phyloP scores from a whole-genome alignment of 2,888 invertebrate species.

The Drosophila birchii region DNA sequence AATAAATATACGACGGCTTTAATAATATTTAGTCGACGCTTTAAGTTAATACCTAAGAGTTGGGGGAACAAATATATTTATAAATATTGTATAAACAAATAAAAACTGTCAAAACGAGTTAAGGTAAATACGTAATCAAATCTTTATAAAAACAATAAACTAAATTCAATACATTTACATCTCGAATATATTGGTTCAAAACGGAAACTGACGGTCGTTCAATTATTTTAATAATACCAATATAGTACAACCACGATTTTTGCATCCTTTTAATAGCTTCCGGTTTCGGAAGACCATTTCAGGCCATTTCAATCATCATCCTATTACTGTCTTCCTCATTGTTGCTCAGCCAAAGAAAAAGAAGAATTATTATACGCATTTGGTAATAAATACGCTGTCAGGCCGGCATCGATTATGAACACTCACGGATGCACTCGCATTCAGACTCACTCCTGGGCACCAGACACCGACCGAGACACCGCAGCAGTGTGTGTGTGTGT shows the following conservation, averaged over 20 bases:
- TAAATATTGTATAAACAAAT: too few relatives aligned
- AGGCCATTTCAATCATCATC: constrained; percentile 70
- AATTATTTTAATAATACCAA: constrained; percentile 1
- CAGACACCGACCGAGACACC: neutral
- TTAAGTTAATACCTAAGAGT: too few relatives aligned
- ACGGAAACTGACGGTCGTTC: neutral
- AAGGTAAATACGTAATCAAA: too few relatives aligned
- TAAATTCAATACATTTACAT: too few relatives aligned
- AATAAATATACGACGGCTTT: too few relatives aligned
- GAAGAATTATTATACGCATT: constrained; percentile 71
- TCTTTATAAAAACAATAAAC: too few relatives aligned
- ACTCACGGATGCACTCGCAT: constrained; percentile 67
- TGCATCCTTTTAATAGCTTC: constrained; percentile 64
- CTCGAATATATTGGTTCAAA: neutral
- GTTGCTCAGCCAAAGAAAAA: constrained; percentile 35
- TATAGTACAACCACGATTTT: neutral
- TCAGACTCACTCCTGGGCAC: constrained; percentile 37
- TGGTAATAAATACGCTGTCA: constrained; percentile 81
- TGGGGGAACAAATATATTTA: too few relatives aligned
- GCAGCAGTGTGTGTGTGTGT: constrained; percentile 2
- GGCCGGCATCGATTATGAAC: constrained; percentile 81
- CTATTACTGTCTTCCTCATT: constrained; percentile 47
- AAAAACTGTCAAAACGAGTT: too few relatives aligned
- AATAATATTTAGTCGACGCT: too few relatives aligned
- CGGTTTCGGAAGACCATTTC: constrained; percentile 64